Evolutionary conservation across 1,140 invertebrate species (phyloP).

Genomic region (Trachymyrmex cornetzi): DNA sequence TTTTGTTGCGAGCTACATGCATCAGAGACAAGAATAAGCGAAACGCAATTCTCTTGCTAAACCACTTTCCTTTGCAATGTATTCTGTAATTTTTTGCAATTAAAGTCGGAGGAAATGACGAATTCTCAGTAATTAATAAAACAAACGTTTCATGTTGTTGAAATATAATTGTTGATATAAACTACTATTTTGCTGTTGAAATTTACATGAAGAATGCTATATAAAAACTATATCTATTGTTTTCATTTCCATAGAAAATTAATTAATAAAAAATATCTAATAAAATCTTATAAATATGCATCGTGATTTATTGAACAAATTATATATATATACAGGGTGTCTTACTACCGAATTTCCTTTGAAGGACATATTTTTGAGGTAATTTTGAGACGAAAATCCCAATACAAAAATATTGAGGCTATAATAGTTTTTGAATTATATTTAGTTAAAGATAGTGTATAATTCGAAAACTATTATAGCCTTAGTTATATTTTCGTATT

Average conservation of each 20-base stretch:
- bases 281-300: background rate
- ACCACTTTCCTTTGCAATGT: background rate
- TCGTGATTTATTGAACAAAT: background rate
- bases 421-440: too few relatives aligned
- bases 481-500: too few relatives aligned
- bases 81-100: slow-evolving; percentile 8
- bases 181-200: background rate
- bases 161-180: slow-evolving; percentile 1
- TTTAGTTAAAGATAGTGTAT: too few relatives aligned
- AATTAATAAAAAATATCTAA: background rate
- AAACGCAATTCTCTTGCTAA: background rate
- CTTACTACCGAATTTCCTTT: too few relatives aligned
- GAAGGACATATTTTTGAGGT: too few relatives aligned
- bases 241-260: background rate
- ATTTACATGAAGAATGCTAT: background rate
- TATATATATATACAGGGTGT: too few relatives aligned
- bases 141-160: background rate
- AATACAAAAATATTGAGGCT: too few relatives aligned
- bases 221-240: background rate
- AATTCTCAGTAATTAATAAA: slow-evolving; percentile 2
- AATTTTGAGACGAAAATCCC: too few relatives aligned
- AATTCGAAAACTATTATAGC: too few relatives aligned
- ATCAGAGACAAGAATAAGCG: slow-evolving; percentile 4
- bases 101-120: background rate
- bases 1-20: background rate